These are phyloP conservation scores for Conistra vaccinii DNA, from an alignment of 2,888 invertebrate species.

Conservation along the genomic window DNA sequence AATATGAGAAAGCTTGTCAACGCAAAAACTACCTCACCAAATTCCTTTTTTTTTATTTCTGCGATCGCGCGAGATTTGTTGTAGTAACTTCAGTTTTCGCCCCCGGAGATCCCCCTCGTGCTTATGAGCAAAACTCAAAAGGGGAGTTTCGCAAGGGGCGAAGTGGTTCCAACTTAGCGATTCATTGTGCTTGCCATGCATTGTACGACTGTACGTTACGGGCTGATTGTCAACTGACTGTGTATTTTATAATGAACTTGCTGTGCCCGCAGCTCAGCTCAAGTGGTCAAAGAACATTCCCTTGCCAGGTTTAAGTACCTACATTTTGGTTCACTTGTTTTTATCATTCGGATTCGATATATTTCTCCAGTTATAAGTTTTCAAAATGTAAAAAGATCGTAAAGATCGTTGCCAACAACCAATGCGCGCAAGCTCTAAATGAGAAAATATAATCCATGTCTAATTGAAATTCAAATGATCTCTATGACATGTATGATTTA, in stretches of 20 bases:
- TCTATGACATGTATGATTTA: conserved; percentile 24
- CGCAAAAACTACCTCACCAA: neutral
- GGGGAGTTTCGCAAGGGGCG: conserved; percentile 48
- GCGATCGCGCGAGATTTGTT: conserved; percentile 5
- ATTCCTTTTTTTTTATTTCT: conserved; percentile 12
- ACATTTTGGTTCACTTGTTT: neutral
- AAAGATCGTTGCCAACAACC: neutral
- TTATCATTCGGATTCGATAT: neutral
- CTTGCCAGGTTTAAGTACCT: neutral
- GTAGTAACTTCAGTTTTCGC: conserved; percentile 27
- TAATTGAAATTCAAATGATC: conserved; percentile 46
- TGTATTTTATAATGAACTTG: conserved; percentile 19
- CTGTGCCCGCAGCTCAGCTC: neutral
- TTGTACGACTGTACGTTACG: conserved; percentile 1
- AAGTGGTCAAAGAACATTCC: neutral
- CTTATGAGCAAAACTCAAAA: conserved; percentile 17
- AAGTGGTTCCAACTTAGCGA: conserved; percentile 16
- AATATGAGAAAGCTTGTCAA: conserved; percentile 1
- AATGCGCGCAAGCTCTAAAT: neutral
- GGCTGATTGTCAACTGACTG: conserved; percentile 24
- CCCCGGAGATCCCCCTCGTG: conserved; percentile 33
- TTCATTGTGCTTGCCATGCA: conserved; percentile 16
- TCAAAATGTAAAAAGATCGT: neutral
- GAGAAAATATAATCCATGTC: neutral
- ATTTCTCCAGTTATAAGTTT: neutral